phyloP scores from a whole-genome alignment of 2,888 invertebrate genomes.

The Erynnis tages region DNA sequence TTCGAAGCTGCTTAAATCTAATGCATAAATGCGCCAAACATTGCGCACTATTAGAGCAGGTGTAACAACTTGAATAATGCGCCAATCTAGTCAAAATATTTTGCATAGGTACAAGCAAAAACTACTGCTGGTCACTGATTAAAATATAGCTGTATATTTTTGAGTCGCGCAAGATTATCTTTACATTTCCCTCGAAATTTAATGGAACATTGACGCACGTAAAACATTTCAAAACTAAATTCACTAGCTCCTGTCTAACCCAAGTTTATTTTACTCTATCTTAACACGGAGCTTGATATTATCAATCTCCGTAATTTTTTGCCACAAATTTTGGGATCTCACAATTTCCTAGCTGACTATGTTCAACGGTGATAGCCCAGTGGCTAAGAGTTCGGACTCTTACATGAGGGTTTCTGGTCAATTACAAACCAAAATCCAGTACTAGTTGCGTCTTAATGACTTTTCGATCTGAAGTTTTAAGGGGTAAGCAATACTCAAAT shows the following conservation, averaged over 20 bases:
- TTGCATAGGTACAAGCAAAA: not conserved
- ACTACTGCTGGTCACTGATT: constrained; percentile 1
- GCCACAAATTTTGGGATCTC: not conserved
- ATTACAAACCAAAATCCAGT: too few species aligned
- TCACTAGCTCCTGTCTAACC: constrained; percentile 43
- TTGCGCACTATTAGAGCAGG: too few species aligned
- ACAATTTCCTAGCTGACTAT: not conserved
- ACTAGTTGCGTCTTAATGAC: too few species aligned
- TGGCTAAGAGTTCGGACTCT: too few species aligned
- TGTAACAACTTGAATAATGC: not conserved
- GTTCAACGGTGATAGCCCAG: too few species aligned
- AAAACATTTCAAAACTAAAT: constrained; percentile 38
- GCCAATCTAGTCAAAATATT: not conserved
- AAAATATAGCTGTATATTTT: not conserved
- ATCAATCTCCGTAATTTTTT: constrained; percentile 30
- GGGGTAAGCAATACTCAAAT: too few species aligned
- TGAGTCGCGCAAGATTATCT: not conserved
- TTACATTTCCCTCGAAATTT: constrained; percentile 33
- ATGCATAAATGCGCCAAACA: too few species aligned
- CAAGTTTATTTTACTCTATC: constrained; percentile 45
- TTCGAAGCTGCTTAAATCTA: too few species aligned
- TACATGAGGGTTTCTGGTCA: too few species aligned
- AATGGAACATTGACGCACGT: constrained; percentile 55
- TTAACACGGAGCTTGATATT: constrained; percentile 39
- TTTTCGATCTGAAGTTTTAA: too few species aligned